A percentile compares a stretch with the other conserved stretches of the same genome.
Evolutionary conservation across 2,888 invertebrate species (phyloP).

Genomic region (Nomada hirtipes): DNA sequence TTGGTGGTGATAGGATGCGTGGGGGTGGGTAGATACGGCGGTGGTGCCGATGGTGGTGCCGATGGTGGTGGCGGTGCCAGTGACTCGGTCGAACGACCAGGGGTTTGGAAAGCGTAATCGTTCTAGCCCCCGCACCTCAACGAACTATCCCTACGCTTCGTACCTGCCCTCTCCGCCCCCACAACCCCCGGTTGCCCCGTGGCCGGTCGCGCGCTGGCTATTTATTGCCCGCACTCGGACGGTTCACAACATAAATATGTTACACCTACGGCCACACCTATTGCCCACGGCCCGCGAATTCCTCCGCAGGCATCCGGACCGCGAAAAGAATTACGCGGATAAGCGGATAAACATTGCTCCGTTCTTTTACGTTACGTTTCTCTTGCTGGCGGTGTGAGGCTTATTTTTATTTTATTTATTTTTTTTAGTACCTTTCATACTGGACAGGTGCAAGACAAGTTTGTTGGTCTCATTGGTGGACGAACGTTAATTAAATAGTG

Average conservation of each 20-base stretch:
- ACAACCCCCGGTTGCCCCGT: conserved; percentile 31
- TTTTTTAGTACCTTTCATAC: neutral
- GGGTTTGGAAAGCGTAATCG: conserved; percentile 80
- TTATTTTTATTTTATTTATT: neutral
- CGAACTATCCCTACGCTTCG: conserved; percentile 63
- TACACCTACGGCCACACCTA: conserved; percentile 79
- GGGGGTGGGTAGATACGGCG: conserved; percentile 53
- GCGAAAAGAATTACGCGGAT: conserved; percentile 62
- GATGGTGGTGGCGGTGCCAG: conserved; percentile 61
- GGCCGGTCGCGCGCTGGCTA: conserved; percentile 74
- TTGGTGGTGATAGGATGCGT: conserved; percentile 54
- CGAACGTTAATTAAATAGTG: no score
- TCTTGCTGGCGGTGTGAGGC: neutral
- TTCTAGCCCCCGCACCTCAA: conserved; percentile 72
- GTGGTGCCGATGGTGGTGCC: conserved; percentile 52
- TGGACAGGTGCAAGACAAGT: no score
- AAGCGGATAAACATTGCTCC: conserved; percentile 38
- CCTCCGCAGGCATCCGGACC: conserved; percentile 54
- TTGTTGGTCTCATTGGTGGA: no score
- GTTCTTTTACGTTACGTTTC: neutral
- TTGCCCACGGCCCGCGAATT: conserved; percentile 65
- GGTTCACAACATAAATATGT: conserved; percentile 84
- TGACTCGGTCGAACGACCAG: conserved; percentile 66
- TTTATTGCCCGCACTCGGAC: conserved; percentile 83
- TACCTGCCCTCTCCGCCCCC: conserved; percentile 44